These are phyloP conservation scores for Sorex fumeus DNA, from an alignment of 2,113 vertebrate species.

Conservation along the genomic window DNA sequence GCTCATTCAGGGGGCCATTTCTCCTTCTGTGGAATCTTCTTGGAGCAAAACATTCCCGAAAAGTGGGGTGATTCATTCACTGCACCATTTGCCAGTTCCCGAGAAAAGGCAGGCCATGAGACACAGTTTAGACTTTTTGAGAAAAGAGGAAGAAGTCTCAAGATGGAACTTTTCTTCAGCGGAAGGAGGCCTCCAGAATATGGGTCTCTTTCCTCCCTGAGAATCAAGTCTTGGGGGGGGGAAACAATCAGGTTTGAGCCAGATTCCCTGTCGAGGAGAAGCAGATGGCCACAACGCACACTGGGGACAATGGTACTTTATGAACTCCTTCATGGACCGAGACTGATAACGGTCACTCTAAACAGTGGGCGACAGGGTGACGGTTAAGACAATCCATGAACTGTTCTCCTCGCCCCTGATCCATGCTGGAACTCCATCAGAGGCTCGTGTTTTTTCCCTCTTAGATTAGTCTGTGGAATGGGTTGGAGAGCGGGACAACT, in stretches of 20 bases:
- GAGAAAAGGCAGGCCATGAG: constrained; percentile 68
- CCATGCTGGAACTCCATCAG: not conserved
- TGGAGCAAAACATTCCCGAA: constrained; percentile 66
- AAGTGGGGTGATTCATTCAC: constrained; percentile 70
- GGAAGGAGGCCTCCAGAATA: not conserved
- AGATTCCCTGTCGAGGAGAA: constrained; percentile 2
- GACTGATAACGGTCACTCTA: not conserved
- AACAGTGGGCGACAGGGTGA: not conserved
- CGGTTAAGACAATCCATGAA: not conserved
- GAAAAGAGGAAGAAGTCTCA: constrained; percentile 58
- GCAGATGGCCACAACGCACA: not conserved
- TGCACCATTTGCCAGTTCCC: constrained; percentile 66
- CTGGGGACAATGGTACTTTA: not conserved
- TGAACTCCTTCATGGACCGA: not conserved
- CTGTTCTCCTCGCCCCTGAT: not conserved
- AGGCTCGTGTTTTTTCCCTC: not conserved
- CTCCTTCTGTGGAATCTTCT: constrained; percentile 53
- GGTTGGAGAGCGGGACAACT: not conserved
- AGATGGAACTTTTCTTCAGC: constrained; percentile 7
- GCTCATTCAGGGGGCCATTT: constrained; percentile 33
- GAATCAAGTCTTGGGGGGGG: not conserved
- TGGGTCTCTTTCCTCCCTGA: not conserved
- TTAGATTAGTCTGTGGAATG: not conserved
- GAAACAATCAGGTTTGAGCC: not conserved
- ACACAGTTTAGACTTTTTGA: constrained; percentile 41